Evolutionary conservation across 2,888 invertebrate genomes (phyloP).

Genomic region (Cerastis rubricosa): DNA sequence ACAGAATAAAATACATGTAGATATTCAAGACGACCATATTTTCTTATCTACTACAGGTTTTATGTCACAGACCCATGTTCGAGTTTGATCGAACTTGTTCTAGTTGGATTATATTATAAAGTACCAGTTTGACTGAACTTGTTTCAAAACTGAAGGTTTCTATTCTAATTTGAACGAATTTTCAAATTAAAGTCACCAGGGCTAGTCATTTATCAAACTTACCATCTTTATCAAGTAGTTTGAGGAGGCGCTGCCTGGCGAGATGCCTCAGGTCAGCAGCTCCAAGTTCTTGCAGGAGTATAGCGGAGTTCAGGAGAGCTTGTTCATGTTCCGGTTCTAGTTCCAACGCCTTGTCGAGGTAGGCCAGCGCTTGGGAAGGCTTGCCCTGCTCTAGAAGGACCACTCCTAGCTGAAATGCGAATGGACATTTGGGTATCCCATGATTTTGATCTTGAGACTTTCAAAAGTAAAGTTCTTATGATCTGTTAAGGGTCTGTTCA

Average conservation of each 20-base stretch:
- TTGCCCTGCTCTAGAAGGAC: constrained; percentile 98
- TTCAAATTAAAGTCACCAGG: not conserved
- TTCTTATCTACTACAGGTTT: not conserved
- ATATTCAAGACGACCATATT: not conserved
- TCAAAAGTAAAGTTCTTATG: too few species aligned
- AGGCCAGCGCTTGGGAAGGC: constrained; percentile 96
- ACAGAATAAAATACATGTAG: too few species aligned
- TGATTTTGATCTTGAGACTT: not conserved
- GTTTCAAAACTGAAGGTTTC: not conserved
- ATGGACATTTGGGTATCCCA: not conserved
- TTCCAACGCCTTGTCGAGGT: constrained; percentile 97
- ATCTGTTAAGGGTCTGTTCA: too few species aligned
- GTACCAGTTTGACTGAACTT: not conserved
- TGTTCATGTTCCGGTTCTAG: constrained; percentile 98
- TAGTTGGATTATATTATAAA: not conserved
- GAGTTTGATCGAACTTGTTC: not conserved
- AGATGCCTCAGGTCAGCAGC: constrained; percentile 94
- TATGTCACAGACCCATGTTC: not conserved
- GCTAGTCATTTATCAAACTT: constrained; percentile 51
- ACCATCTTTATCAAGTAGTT: constrained; percentile 94
- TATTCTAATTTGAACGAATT: not conserved
- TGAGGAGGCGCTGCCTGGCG: constrained; percentile 95
- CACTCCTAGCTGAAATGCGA: constrained; percentile 94
- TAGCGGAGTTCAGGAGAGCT: constrained; percentile 98
- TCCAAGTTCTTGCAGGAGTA: constrained; percentile 97